Evolutionary conservation across 2,797 vertebrate species (phyloP).

Genomic region (Coendou prehensilis): DNA sequence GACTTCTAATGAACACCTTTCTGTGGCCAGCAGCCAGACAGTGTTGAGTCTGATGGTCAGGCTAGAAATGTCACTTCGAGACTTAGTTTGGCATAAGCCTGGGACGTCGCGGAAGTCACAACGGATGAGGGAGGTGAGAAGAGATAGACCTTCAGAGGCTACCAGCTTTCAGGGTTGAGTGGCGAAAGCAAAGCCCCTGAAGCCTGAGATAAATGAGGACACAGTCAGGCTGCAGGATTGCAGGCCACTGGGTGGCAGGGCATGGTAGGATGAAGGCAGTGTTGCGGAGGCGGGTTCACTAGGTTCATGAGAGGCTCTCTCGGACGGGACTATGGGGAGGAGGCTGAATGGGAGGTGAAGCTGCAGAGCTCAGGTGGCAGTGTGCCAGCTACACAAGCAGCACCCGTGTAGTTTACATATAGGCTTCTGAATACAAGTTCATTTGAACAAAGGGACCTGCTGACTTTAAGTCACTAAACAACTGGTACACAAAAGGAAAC

Average conservation of each 20-base stretch:
- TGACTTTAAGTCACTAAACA: background rate
- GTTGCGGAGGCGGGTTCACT: background rate
- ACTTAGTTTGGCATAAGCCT: constrained; percentile 8
- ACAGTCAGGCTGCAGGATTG: background rate
- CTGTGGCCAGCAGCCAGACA: background rate
- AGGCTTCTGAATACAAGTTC: constrained; percentile 40
- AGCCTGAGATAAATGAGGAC: background rate
- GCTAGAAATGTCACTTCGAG: background rate
- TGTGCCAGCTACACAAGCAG: background rate
- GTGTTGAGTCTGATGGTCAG: background rate
- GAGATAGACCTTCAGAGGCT: background rate
- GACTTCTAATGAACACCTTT: background rate
- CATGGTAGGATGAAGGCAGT: background rate
- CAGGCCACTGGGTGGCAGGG: background rate
- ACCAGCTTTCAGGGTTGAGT: background rate
- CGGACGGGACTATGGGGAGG: too few species aligned
- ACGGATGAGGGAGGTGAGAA: background rate
- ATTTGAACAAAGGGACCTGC: constrained; percentile 38
- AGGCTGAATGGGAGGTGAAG: background rate
- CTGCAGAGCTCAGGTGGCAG: background rate
- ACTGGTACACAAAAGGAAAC: background rate
- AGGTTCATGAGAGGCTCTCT: background rate
- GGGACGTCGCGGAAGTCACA: background rate
- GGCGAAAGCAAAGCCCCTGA: background rate
- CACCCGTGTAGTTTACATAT: background rate